Conservation (phyloP, 2,113 vertebrate species). For the Pluvianellus socialis region DNA sequence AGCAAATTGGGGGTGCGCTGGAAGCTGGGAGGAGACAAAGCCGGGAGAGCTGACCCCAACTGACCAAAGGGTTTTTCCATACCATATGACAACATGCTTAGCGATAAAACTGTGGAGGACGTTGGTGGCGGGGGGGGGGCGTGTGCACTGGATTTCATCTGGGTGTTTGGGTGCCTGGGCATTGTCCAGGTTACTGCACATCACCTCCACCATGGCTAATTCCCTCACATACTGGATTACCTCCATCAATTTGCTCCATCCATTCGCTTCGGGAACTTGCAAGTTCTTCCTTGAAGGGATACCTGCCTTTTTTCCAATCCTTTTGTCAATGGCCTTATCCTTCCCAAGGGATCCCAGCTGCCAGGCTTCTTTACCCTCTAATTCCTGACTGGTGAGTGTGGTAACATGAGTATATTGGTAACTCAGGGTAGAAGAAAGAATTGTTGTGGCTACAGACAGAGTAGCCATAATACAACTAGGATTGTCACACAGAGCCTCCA, state of each 20-base stretch:
- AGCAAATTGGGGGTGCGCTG: not conserved
- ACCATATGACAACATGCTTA: fast-evolving
- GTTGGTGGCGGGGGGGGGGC: too few species aligned
- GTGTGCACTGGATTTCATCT: fast-evolving
- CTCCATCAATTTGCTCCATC: not conserved
- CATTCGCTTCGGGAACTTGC: not conserved
- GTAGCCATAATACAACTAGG: not conserved
- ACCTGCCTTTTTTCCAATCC: not conserved
- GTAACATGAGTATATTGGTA: not conserved
- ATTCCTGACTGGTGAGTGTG: not conserved
- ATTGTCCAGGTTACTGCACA: not conserved
- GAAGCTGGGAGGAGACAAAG: not conserved
- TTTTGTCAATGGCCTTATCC: not conserved
- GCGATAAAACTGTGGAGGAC: not conserved
- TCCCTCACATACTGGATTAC: not conserved
- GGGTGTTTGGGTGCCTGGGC: not conserved
- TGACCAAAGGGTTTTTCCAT: not conserved
- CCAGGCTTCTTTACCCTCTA: not conserved
- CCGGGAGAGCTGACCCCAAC: not conserved
- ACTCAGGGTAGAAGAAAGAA: not conserved
- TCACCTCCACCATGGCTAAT: not conserved
- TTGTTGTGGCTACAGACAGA: not conserved
- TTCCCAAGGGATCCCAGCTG: not conserved
- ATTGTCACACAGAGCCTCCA: not conserved
- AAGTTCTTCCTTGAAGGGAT: not conserved